Evolutionary conservation across 2,113 vertebrate genomes (phyloP).

Genomic region (Rhabdornis inornatus): DNA sequence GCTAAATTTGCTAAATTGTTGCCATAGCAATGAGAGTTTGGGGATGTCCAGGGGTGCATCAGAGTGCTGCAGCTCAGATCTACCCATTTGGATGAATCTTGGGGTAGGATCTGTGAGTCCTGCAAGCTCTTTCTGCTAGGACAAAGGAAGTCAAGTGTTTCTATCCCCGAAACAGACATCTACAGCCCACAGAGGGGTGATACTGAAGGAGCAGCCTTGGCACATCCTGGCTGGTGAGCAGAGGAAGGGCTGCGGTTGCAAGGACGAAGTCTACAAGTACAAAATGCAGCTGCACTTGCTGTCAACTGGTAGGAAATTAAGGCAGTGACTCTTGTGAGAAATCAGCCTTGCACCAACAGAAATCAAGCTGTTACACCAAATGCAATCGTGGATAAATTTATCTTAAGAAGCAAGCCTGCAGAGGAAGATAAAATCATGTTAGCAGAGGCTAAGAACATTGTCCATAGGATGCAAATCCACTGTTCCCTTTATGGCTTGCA

Average conservation of each 20-base stretch:
- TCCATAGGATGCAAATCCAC: neutral
- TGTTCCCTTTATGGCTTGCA: slow-evolving; percentile 7
- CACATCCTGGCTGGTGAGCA: accelerated
- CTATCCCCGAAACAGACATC: accelerated
- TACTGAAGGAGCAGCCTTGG: neutral
- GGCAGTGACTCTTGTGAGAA: neutral
- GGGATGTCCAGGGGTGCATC: neutral
- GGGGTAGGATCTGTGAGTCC: neutral
- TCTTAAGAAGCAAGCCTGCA: slow-evolving; percentile 23
- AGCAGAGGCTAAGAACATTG: neutral
- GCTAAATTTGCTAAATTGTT: neutral
- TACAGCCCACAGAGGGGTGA: neutral
- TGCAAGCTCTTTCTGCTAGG: neutral
- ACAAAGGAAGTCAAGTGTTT: neutral
- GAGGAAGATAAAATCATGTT: slow-evolving; percentile 34
- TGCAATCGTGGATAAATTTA: slow-evolving; percentile 8
- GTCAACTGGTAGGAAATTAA: neutral
- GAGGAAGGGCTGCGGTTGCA: accelerated
- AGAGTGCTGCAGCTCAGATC: neutral
- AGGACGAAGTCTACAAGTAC: neutral
- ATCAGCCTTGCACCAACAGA: neutral
- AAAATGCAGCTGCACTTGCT: neutral
- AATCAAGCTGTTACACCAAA: slow-evolving; percentile 19
- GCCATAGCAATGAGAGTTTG: neutral
- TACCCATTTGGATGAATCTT: neutral